Conservation (phyloP, 2,888 invertebrate species). For the Phrixothrix hirtus region DNA sequence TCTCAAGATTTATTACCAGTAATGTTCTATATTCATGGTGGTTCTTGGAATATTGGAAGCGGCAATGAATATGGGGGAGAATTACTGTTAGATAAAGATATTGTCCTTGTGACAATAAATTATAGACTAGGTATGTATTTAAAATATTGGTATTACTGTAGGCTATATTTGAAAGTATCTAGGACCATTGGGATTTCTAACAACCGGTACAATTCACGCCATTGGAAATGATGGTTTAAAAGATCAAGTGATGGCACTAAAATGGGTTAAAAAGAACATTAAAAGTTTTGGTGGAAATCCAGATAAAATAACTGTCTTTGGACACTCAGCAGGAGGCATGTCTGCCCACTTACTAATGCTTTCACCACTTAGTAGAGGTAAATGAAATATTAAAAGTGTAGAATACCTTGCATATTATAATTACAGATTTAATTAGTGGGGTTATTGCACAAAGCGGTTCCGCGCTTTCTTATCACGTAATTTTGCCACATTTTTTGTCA, state of each 20-base stretch:
- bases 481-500: neutral
- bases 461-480: neutral
- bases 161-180: constrained; percentile 3
- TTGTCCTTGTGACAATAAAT: constrained; percentile 60
- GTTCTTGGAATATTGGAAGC: constrained; percentile 75
- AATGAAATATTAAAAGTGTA: neutral
- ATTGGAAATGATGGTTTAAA: constrained; percentile 45
- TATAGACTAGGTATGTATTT: constrained; percentile 35
- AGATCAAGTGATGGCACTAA: constrained; percentile 46
- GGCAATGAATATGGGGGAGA: constrained; percentile 68
- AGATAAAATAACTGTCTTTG: constrained; percentile 49
- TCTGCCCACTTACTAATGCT: constrained; percentile 53
- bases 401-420: neutral
- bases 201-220: constrained; percentile 40
- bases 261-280: constrained; percentile 47
- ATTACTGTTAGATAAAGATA: constrained; percentile 69
- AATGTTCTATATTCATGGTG: constrained; percentile 76
- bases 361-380: constrained; percentile 49
- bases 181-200: constrained; percentile 49
- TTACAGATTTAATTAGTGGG: constrained; percentile 17
- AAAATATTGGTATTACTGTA: neutral
- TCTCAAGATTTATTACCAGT: constrained; percentile 59
- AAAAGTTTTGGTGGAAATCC: constrained; percentile 43
- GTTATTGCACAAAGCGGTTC: constrained; percentile 19
- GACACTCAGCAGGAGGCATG: constrained; percentile 53